Percentiles rank a stretch among this genome's conserved stretches.
phyloP scores from a whole-genome alignment of 1,140 invertebrate species.

The Nylanderia fulva region DNA sequence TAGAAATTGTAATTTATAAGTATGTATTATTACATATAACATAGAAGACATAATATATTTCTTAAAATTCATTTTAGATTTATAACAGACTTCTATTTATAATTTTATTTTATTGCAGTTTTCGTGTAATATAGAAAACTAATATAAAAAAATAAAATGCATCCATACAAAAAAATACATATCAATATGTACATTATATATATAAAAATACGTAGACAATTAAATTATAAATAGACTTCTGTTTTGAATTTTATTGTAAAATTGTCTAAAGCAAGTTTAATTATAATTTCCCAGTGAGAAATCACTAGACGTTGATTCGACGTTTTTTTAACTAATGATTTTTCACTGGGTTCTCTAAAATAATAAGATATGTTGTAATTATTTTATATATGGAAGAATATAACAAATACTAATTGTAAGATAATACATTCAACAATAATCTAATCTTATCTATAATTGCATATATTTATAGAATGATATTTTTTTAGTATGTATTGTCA shows the following conservation, averaged over 20 bases:
- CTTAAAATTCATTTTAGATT: slow-evolving; percentile 14
- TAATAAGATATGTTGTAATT: background rate
- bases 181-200: background rate
- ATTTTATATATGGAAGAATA: background rate
- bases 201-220: background rate
- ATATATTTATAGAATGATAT: background rate
- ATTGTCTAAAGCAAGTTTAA: background rate
- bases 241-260: too few species aligned
- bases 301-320: too few species aligned
- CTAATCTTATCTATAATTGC: slow-evolving; percentile 9
- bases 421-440: slow-evolving; percentile 10
- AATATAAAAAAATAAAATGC: too few species aligned
- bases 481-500: slow-evolving; percentile 23
- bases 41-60: slow-evolving; percentile 8
- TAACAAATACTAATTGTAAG: background rate
- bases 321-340: too few species aligned
- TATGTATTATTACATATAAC: background rate
- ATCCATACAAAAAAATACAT: too few species aligned
- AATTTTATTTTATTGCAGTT: too few species aligned
- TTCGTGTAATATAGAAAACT: too few species aligned
- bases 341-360: too few species aligned
- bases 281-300: too few species aligned
- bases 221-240: too few species aligned
- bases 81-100: too few species aligned
- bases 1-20: slow-evolving; percentile 7